Conservation (phyloP, 2,113 vertebrate species). For the Piliocolobus tephrosceles region DNA sequence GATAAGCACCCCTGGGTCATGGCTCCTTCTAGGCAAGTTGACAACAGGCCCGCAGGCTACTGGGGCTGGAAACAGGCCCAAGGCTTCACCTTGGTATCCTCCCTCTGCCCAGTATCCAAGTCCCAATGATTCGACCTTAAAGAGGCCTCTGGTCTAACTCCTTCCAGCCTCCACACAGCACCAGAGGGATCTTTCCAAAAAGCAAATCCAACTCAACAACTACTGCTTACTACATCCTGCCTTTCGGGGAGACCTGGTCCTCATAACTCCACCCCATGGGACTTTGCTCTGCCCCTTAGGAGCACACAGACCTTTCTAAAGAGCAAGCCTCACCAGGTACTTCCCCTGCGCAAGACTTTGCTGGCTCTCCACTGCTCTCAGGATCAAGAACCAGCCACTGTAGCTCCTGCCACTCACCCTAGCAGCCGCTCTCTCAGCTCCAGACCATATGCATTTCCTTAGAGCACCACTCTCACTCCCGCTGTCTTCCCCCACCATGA, state of each 20-base stretch:
- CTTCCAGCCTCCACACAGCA: not conserved
- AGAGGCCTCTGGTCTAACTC: not conserved
- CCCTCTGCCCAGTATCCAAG: not conserved
- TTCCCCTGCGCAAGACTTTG: not conserved
- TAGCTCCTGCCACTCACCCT: not conserved
- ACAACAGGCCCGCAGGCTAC: not conserved
- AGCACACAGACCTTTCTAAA: not conserved
- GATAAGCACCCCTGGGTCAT: not conserved
- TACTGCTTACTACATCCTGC: not conserved
- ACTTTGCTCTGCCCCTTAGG: not conserved
- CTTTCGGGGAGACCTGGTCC: not conserved
- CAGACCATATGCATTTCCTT: fast-evolving
- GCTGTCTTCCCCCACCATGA: fast-evolving
- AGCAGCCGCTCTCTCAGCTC: not conserved
- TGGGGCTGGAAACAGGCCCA: too few species aligned
- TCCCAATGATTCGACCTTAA: not conserved
- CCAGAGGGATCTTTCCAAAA: not conserved
- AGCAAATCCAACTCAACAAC: not conserved
- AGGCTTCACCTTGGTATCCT: not conserved
- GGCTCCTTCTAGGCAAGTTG: not conserved
- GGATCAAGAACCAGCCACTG: not conserved
- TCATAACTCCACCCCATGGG: not conserved
- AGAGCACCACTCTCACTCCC: not conserved
- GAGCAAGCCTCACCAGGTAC: not conserved
- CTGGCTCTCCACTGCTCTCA: not conserved